Evolutionary conservation across 2,888 invertebrate genomes (phyloP).

Genomic region (Hydraecia micacea): DNA sequence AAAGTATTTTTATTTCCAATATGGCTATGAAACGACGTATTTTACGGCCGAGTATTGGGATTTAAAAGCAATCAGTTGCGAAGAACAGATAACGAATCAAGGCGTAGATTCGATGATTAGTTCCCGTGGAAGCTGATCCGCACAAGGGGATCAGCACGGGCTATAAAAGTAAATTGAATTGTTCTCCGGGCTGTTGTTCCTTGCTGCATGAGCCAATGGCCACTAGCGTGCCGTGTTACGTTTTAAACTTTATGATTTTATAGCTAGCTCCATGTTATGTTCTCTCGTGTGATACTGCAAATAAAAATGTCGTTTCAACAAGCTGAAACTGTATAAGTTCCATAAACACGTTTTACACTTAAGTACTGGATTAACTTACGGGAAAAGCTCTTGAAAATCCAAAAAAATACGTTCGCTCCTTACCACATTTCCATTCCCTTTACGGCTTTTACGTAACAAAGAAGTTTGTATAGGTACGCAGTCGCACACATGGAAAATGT

Average conservation of each 20-base stretch:
- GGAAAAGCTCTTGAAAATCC: conserved; percentile 46
- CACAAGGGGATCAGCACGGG: conserved; percentile 82
- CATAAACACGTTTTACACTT: conserved; percentile 52
- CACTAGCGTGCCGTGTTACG: conserved; percentile 73
- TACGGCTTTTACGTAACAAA: conserved; percentile 56
- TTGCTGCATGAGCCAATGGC: conserved; percentile 76
- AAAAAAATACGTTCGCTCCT: conserved; percentile 51
- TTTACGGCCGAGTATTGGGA: conserved; percentile 73
- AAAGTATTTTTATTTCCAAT: conserved; percentile 60
- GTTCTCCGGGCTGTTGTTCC: conserved; percentile 84
- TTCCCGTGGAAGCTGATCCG: conserved; percentile 82
- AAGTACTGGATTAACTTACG: conserved; percentile 51
- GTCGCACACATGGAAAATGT: conserved; percentile 44
- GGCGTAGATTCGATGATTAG: conserved; percentile 84
- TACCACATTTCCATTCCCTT: conserved; percentile 57
- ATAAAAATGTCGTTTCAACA: conserved; percentile 57
- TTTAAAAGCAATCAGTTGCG: conserved; percentile 76
- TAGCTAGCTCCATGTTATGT: conserved; percentile 70
- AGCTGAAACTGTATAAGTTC: conserved; percentile 49
- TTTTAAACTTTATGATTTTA: conserved; percentile 81
- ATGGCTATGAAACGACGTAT: conserved; percentile 63
- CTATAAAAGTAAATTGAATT: conserved; percentile 90
- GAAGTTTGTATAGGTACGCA: conserved; percentile 48
- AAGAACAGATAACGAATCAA: conserved; percentile 81
- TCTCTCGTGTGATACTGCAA: conserved; percentile 65